Evolutionary conservation across 2,113 vertebrate genomes (phyloP).

Genomic region (Corythornis madagascariensis): DNA sequence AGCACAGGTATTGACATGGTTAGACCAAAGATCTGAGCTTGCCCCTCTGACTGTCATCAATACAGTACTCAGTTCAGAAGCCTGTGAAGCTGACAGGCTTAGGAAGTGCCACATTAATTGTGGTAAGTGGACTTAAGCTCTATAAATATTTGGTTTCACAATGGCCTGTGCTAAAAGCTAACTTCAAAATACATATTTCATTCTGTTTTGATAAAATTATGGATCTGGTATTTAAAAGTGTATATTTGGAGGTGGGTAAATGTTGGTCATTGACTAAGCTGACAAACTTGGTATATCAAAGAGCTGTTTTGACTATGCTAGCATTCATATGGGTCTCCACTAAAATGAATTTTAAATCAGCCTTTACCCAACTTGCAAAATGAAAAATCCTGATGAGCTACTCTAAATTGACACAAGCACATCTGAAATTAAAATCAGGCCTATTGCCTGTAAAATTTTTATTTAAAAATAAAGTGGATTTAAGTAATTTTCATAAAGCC

Average conservation of each 20-base stretch:
- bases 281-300: neutral
- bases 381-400: neutral
- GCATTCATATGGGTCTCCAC: neutral
- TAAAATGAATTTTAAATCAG: neutral
- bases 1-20: rapidly evolving
- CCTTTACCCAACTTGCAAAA: neutral
- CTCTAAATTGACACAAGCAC: neutral
- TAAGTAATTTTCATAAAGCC: neutral
- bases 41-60: neutral
- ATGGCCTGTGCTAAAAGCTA: neutral
- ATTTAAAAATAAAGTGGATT: neutral
- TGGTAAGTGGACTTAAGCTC: neutral
- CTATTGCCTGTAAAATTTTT: neutral
- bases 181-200: neutral
- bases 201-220: neutral
- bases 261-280: neutral
- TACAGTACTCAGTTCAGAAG: neutral
- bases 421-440: neutral
- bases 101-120: neutral
- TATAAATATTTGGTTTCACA: slow-evolving; percentile 14
- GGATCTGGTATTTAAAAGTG: neutral
- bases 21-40: neutral
- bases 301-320: neutral
- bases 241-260: neutral
- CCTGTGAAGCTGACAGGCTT: neutral